Conservation (phyloP, 2,888 invertebrate species). For the Andrena bicolor region DNA sequence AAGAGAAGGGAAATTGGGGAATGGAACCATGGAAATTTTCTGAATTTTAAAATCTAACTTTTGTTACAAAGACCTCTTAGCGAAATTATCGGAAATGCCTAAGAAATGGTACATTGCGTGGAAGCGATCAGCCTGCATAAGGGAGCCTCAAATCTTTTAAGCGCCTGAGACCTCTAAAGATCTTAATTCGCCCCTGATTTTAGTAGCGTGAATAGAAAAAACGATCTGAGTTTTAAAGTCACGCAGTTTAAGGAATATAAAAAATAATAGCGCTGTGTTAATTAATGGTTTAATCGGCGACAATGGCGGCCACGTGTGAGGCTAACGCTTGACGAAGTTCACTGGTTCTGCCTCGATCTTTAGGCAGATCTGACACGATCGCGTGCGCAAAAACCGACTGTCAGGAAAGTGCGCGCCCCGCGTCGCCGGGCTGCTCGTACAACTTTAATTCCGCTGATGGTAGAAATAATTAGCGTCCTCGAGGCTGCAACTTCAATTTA, state of each 20-base stretch:
- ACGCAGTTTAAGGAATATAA: constrained; percentile 18
- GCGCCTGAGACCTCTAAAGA: too few relatives aligned
- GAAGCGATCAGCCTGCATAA: too few relatives aligned
- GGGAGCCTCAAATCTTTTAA: too few relatives aligned
- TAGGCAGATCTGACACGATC: constrained; percentile 53
- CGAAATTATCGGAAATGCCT: too few relatives aligned
- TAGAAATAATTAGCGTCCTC: constrained; percentile 46
- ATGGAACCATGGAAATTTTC: too few relatives aligned
- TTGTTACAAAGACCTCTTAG: too few relatives aligned
- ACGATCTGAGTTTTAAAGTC: neutral
- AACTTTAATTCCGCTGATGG: constrained; percentile 54
- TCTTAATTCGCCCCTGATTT: too few relatives aligned
- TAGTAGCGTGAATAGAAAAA: neutral
- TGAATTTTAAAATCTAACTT: too few relatives aligned
- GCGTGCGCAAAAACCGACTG: constrained; percentile 42
- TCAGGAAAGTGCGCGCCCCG: constrained; percentile 34
- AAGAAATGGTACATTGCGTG: too few relatives aligned
- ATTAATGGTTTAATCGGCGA: constrained; percentile 47
- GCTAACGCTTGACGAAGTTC: constrained; percentile 52
- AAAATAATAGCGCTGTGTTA: constrained; percentile 26
- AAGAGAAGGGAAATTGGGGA: too few relatives aligned
- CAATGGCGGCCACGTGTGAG: constrained; percentile 46
- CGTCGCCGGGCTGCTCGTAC: constrained; percentile 32
- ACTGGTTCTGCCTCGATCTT: constrained; percentile 45
- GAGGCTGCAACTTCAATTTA: constrained; percentile 32